A percentile compares a stretch with the other conserved stretches of the same genome.
These are phyloP conservation scores for Mycetomoellerius zeteki DNA, from an alignment of 1,140 invertebrate species.

Conservation along the genomic window DNA sequence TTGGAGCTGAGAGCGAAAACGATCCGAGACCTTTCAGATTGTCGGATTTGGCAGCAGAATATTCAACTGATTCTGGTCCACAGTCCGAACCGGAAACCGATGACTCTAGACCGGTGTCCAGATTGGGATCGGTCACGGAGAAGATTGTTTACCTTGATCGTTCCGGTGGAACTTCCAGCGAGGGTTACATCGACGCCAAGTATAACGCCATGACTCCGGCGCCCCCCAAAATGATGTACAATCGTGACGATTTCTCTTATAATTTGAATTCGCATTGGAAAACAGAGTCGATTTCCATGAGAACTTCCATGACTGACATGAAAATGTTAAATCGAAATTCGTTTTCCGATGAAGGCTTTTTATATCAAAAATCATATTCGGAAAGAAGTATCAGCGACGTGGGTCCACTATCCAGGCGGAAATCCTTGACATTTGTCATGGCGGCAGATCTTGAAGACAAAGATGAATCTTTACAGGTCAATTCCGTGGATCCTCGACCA, in stretches of 20 bases:
- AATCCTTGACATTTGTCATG: slow-evolving; percentile 71
- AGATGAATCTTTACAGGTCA: not conserved
- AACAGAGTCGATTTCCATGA: slow-evolving; percentile 37
- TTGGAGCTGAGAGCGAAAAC: slow-evolving; percentile 73
- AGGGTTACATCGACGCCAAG: slow-evolving; percentile 78
- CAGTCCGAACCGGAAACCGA: slow-evolving; percentile 84
- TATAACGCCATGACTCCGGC: slow-evolving; percentile 71
- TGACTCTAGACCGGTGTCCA: slow-evolving; percentile 82
- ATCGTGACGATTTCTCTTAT: slow-evolving; percentile 49
- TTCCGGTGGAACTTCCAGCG: slow-evolving; percentile 79
- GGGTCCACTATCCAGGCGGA: slow-evolving; percentile 77
- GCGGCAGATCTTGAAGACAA: slow-evolving; percentile 51
- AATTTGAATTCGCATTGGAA: slow-evolving; percentile 47
- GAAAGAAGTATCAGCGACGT: slow-evolving; percentile 79
- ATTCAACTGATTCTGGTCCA: slow-evolving; percentile 84
- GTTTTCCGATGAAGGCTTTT: slow-evolving; percentile 39
- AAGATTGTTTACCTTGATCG: slow-evolving; percentile 77
- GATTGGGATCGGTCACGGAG: slow-evolving; percentile 80
- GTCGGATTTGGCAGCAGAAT: slow-evolving; percentile 81
- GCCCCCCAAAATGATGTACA: slow-evolving; percentile 62
- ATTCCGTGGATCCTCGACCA: slow-evolving; percentile 59
- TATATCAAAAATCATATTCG: slow-evolving; percentile 16
- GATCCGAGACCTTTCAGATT: slow-evolving; percentile 80
- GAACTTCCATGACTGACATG: slow-evolving; percentile 5
- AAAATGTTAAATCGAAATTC: not conserved